Evolutionary conservation across 2,113 vertebrate species (phyloP), one percentile per base, ranked within the genome.

Genomic region (Sinocyclocheilus grahami): DNA sequence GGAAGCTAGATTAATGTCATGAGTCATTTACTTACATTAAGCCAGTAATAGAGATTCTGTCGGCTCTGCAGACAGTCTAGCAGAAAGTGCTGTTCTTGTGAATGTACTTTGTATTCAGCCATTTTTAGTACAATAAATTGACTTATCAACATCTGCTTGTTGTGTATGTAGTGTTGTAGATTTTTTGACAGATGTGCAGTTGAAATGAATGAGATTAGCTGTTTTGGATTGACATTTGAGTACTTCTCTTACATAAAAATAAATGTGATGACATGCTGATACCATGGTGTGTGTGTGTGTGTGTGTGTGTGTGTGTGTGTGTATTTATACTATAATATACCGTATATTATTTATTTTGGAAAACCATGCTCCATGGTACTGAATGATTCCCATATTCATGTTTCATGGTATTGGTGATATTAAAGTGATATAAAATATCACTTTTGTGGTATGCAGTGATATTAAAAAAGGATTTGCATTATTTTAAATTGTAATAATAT

Each of bases 41-140:
- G 76, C 77, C 53, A 87, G 86, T 83, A 53, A 65, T 90, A 90
- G 87, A 83, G 86, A 85, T 86, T 84, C 84, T 86, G 80, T 78
- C 80, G 80, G 75, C 81, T 88, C 76, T 85, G 75, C 87, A 76
- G 89, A 92, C 90, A 86, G 91, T 91, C 79, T 74, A 22, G 80
- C 82, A 86, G 87, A 89, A 88, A 88, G 55, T 89, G 90, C 91
- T 90, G 89, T 92, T 87, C 90, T 91, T 91, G 92, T 95, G 93
- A 95, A 95, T 95, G 94, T 94, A 93, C 89, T 95, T 95, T 95
- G 92, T 94, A 95, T 92, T 92, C 90, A 90, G 91, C 91, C 87
- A 89, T 92, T 94, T 94, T 93, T 94, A 93, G 90, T 90, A 93
- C 88, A 95, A 93, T 95, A 95, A 95, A 95, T 85, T 86, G 90